Evolutionary conservation across 1,140 invertebrate genomes (phyloP).

Genomic region (Asobara japonica): DNA sequence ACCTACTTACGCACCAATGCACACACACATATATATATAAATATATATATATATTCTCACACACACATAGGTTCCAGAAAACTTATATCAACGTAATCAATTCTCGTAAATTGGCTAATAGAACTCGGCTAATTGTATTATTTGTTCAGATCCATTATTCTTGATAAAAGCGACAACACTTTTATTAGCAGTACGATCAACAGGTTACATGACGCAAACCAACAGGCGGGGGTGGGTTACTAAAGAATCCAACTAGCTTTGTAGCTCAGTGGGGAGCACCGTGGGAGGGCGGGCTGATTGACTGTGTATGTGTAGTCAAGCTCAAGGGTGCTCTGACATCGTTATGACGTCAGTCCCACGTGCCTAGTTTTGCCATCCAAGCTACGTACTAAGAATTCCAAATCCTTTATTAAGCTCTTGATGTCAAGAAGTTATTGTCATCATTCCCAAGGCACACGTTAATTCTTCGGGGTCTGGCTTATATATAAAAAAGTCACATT

Average conservation of each 20-base stretch:
- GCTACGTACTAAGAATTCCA: neutral
- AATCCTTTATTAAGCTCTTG: too few species aligned
- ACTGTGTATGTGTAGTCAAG: neutral
- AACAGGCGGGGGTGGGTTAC: neutral
- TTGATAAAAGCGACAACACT: slow-evolving; percentile 40
- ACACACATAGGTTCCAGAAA: too few species aligned
- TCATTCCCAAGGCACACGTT: too few species aligned
- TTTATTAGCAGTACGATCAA: slow-evolving; percentile 52
- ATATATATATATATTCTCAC: too few species aligned
- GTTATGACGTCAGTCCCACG: slow-evolving; percentile 47
- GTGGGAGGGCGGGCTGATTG: neutral
- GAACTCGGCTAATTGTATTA: too few species aligned
- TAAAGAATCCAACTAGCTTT: neutral
- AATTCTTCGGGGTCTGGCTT: too few species aligned
- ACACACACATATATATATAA: too few species aligned
- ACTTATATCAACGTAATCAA: slow-evolving; percentile 2
- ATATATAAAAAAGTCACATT: too few species aligned
- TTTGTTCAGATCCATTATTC: slow-evolving; percentile 39
- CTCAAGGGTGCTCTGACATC: slow-evolving; percentile 48
- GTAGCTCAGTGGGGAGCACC: neutral
- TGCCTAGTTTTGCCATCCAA: too few species aligned
- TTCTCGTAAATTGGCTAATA: neutral
- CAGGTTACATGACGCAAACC: slow-evolving; percentile 44
- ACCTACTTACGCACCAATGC: too few species aligned
- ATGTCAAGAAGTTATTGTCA: too few species aligned